phyloP scores from a whole-genome alignment of 1,140 invertebrate species.

The Phymorhynchus buccinoides region DNA sequence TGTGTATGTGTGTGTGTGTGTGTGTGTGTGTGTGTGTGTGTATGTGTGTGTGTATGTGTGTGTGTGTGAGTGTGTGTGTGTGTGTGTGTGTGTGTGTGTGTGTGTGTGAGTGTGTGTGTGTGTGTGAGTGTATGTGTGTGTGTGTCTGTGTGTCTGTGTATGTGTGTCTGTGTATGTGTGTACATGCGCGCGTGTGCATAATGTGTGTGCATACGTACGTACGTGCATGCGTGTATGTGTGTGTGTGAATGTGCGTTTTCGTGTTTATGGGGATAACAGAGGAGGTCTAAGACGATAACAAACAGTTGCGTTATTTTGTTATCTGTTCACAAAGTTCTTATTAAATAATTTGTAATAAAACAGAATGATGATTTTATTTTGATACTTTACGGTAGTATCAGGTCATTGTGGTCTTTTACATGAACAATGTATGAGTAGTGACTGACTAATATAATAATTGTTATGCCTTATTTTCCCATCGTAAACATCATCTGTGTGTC shows the following conservation, averaged over 20 bases:
- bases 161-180: slow-evolving; percentile 17
- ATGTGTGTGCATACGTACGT: background rate
- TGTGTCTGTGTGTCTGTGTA: background rate
- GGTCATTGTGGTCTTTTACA: no score
- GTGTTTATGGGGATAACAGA: background rate
- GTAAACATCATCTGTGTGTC: no score
- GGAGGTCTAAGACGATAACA: background rate
- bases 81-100: background rate
- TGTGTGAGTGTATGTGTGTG: background rate
- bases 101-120: background rate
- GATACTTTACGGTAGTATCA: no score
- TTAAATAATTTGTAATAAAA: no score
- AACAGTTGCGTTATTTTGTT: no score
- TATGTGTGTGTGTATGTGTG: background rate
- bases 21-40: slow-evolving; percentile 17
- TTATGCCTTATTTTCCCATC: no score
- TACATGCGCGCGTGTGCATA: background rate
- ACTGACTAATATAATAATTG: no score
- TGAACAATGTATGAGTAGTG: no score
- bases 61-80: background rate
- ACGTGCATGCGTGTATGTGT: background rate
- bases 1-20: background rate
- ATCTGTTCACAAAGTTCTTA: no score
- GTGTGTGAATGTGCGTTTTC: no score
- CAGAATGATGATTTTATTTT: no score